phyloP scores from a whole-genome alignment of 2,888 invertebrate species.

The Habroteleia sp. region DNA sequence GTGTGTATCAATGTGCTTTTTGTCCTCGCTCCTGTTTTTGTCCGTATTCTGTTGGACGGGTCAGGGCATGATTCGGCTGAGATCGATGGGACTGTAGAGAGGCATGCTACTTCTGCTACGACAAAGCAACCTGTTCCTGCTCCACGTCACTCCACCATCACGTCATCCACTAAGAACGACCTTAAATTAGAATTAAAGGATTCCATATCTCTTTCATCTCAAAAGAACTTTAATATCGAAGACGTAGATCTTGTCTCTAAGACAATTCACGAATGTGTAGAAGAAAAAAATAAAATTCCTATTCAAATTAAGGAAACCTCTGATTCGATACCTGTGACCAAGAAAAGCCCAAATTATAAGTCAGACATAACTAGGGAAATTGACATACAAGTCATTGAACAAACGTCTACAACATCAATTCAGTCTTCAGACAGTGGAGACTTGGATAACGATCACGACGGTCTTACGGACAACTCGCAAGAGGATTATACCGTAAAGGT shows the following conservation, averaged over 20 bases:
- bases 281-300: constrained; percentile 81
- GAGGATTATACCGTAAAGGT: constrained; percentile 29
- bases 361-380: constrained; percentile 2
- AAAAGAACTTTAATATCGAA: constrained; percentile 67
- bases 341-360: constrained; percentile 44
- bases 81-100: constrained; percentile 81
- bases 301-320: constrained; percentile 76
- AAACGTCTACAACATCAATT: too few species aligned
- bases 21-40: constrained; percentile 81
- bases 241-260: constrained; percentile 62
- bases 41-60: constrained; percentile 81
- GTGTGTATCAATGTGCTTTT: constrained; percentile 81
- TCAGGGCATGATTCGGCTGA: constrained; percentile 81
- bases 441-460: neutral
- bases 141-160: constrained; percentile 75
- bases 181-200: constrained; percentile 75
- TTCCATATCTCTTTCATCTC: constrained; percentile 57
- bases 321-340: constrained; percentile 20
- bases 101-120: constrained; percentile 80
- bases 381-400: constrained; percentile 24
- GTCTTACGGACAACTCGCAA: constrained; percentile 34
- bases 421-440: too few species aligned
- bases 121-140: constrained; percentile 79
- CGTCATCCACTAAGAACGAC: constrained; percentile 74
- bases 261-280: constrained; percentile 48